Evolutionary conservation across 2,797 vertebrate genomes (phyloP), one percentile per base, ranked within the genome.

Genomic region (Lindbergichthys nudifrons): DNA sequence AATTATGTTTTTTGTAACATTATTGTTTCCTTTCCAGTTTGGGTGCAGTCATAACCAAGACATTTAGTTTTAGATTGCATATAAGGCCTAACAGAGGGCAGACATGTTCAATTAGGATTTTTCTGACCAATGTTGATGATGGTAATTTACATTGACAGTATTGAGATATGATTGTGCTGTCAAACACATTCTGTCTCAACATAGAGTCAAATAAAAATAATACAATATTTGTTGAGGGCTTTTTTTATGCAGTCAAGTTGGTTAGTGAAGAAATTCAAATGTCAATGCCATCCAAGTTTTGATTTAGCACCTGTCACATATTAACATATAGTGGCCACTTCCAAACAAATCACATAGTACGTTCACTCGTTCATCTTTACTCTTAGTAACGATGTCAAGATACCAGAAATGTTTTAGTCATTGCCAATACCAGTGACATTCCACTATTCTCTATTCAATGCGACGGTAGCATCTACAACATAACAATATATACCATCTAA

Each of bases 21-120:
- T 58, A 63, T 50, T 80, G n/a, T 74, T 73, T 15, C 16, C 45
- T 73, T 59, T 69, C 41, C 52, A 64, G 41, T 65, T 72, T 42
- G 39, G 6, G 12, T 73, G 50, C 60, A 60, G 51, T 63, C 54
- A 70, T 19, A 45, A 60, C 64, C 65, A 68, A 70, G 8, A 36
- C 32, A 36, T 14, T 32, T 19, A 26, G 5, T 64, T 21, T 41
- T 21, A 69, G 45, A 53, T 70, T 12, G 10, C 8, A 1, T 18
- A 13, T 18, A 7, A 19, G 2, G 5, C 21, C 12, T 19, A 16
- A 58, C 51, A n/a, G n/a, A 1, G 6, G 23, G 16, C 1, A 15
- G 15, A 36, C 3, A 58, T 32, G 10, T 54, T 3, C 43, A 15
- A 66, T 12, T 32, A 8, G 30, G 8, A 26, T 26, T 41, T 48